phyloP scores from a whole-genome alignment of 2,113 vertebrate species.

The Dromas ardeola region DNA sequence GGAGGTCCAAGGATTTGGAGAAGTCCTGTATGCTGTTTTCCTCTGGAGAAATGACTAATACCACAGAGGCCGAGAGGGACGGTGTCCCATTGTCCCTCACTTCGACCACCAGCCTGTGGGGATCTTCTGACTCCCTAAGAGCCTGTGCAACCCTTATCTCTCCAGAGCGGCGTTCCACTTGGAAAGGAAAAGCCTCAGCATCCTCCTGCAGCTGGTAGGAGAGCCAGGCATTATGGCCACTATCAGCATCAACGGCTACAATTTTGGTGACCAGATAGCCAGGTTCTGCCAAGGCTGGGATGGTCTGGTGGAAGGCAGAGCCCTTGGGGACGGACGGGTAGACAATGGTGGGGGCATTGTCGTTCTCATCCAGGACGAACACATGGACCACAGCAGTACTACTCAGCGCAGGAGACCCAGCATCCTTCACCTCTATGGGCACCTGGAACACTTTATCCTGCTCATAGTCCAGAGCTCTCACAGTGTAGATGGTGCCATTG shows the following conservation, averaged over 20 bases:
- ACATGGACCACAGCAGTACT: constrained; percentile 85
- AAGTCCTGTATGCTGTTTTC: constrained; percentile 74
- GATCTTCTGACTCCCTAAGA: constrained; percentile 75
- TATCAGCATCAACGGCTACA: constrained; percentile 87
- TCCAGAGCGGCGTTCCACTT: constrained; percentile 81
- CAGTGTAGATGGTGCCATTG: constrained; percentile 81
- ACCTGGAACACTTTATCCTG: constrained; percentile 86
- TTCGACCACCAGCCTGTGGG: constrained; percentile 78
- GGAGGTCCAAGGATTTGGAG: constrained; percentile 69
- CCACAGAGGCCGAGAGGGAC: constrained; percentile 75
- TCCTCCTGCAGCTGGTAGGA: constrained; percentile 82
- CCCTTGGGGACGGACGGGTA: constrained; percentile 77
- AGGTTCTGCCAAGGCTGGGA: constrained; percentile 72
- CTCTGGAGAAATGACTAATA: constrained; percentile 78
- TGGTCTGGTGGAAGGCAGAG: constrained; percentile 76
- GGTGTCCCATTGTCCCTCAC: constrained; percentile 86
- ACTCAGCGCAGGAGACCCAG: constrained; percentile 77
- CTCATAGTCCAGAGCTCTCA: constrained; percentile 87
- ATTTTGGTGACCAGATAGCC: constrained; percentile 86
- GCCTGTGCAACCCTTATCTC: constrained; percentile 81
- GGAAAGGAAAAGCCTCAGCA: constrained; percentile 78
- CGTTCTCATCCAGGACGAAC: constrained; percentile 87
- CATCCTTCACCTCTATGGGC: constrained; percentile 85
- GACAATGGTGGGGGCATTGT: constrained; percentile 85
- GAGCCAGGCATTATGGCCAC: constrained; percentile 89